Base-by-base conservation (phyloP, 2,113 vertebrate species). In the Carettochelys insculpta region DNA sequence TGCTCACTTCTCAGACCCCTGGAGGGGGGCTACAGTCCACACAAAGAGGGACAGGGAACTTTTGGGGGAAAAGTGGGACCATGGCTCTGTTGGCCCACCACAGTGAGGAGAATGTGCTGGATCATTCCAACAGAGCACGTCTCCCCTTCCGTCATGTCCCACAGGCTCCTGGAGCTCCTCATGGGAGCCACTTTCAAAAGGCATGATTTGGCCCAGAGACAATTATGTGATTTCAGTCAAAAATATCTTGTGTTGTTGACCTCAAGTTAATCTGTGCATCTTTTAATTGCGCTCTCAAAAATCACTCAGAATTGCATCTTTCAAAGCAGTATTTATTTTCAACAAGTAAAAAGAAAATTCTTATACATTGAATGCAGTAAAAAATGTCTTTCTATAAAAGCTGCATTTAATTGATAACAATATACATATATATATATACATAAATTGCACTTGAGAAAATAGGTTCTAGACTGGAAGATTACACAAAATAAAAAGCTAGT, bases 321-420 rank as follows among this genome's bases (percentile, higher is more conserved):
- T 98, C 90, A 97, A 97, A 97, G 94, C 96, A 96, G 45, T 95
- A 94, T 98, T 97, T 97, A 98, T 97, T 98, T 97, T 95, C 80
- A 91, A 89, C 90, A 58, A 89, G 96, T 95, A 92, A 83, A 96
- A 56, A 56, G 87, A 93, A 93, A 96, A 80, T 93, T 85, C 88
- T 96, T 97, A 97, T 86, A 92, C 95, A 95, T 90, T 92, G 92
- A 77, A 90, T 89, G 93, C 92, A 90, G 75, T 77, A 95, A 93
- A 95, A 94, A 96, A 93, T n/a, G 77, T 77, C 73, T 94, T 84
- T 41, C 82, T 86, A 82, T 52, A 84, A 96, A 97, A 96, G 93
- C 88, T 95, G 89, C 78, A 90, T 92, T 90, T 96, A 96, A 97
- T n/a, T 56, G 91, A 95, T 83, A 87, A 95, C 61, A 58, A 54